Evolutionary conservation across 2,113 vertebrate species (phyloP), one percentile per base, ranked within the genome.

Genomic region (Gobio gobio): DNA sequence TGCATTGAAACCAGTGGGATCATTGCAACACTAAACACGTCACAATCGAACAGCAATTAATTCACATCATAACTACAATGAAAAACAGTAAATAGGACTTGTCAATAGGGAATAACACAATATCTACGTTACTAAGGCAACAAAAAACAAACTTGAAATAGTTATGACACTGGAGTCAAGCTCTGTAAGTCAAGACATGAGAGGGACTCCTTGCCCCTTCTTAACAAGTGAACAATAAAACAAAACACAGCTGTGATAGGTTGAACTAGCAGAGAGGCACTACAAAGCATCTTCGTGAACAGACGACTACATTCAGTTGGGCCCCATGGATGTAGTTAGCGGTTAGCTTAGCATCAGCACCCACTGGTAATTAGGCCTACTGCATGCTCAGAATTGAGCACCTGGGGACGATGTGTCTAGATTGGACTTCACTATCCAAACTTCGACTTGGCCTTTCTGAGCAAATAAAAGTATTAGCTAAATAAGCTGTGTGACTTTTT

Each of bases 371-470:
- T 87, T 85, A 29, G 29, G 29, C 29, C 29, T 29, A 87, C 87
- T 70, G 78, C 58, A 63, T 12, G 72, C 47, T 83, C 83, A 85
- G 54, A 47, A 72, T 72, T 64, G 77, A 78, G 81, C 78, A 74
- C 74, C 74, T 18, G 74, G 77, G 81, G 77, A 78, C 29, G 56
- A 36, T 24, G 78, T 90, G 86, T 75, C 7, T 1, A 87, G 64
- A 77, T 83, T 85, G 84, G 87, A 70, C 33, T 89, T 89, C 63
- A 3, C 91, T 93, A 94, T 91, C 91, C 83, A 76, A 85, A 89
- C 85, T 89, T 85, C 89, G 89, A 89, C 75, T 85, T 92, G 88
- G 89, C 90, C 91, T 93, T 94, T 93, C 92, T 90, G 86, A 91
- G 91, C 70, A 88, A 91, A 91, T 89, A 91, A 92, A 89, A 85